These are phyloP conservation scores for Cavia aperea DNA, from an alignment of 2,113 vertebrate genomes.

Conservation along the genomic window DNA sequence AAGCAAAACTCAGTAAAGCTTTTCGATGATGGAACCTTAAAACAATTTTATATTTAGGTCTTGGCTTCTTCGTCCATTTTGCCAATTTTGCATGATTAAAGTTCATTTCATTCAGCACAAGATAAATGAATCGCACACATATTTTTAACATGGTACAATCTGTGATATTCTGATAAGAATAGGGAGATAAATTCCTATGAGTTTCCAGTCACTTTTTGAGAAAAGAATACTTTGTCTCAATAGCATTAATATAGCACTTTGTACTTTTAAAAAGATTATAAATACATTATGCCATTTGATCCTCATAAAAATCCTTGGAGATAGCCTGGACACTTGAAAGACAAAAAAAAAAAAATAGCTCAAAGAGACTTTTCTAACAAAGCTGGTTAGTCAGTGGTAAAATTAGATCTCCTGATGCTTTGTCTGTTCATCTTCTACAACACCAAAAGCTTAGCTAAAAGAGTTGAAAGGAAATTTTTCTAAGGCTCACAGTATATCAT, in stretches of 20 bases:
- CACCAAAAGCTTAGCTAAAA: background rate
- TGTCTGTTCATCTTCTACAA: background rate
- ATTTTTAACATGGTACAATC: background rate
- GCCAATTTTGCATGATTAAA: background rate
- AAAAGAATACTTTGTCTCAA: background rate
- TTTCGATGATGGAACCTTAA: background rate
- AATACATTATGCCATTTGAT: slow-evolving; percentile 50
- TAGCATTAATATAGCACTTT: slow-evolving; percentile 1
- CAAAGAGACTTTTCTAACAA: slow-evolving; percentile 57
- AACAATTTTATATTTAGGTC: background rate
- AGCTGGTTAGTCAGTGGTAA: slow-evolving; percentile 43
- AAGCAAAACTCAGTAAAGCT: background rate
- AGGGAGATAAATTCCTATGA: background rate
- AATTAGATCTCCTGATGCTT: slow-evolving; percentile 7
- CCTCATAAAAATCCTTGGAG: slow-evolving; percentile 33
- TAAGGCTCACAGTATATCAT: background rate
- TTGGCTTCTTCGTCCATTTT: background rate
- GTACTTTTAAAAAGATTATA: slow-evolving; percentile 53
- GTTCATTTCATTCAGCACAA: background rate
- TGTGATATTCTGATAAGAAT: background rate
- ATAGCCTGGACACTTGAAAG: slow-evolving; percentile 43
- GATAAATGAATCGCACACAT: background rate
- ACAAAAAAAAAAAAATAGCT: slow-evolving; percentile 40
- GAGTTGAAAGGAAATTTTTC: background rate
- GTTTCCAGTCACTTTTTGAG: slow-evolving; percentile 18